Conservation (phyloP, 2,888 invertebrate genomes). For the Amiota mariae region DNA sequence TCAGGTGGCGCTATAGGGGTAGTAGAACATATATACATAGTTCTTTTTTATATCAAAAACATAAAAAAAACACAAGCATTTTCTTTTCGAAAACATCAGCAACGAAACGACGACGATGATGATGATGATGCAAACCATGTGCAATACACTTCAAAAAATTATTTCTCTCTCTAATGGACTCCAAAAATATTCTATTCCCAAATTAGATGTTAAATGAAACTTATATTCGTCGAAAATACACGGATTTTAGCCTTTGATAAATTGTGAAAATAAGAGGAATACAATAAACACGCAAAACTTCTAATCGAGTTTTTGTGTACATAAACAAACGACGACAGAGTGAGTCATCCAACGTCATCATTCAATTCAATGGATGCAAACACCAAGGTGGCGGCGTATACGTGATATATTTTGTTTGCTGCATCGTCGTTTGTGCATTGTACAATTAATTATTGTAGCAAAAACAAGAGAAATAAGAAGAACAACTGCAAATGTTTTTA, state of each 20-base stretch:
- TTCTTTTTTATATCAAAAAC: too few relatives aligned
- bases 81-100: background rate
- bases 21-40: too few relatives aligned
- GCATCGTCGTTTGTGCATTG: background rate
- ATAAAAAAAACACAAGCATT: too few relatives aligned
- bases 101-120: conserved; percentile 2
- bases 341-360: conserved; percentile 18
- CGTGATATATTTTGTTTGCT: conserved; percentile 7
- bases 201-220: conserved; percentile 34
- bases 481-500: conserved; percentile 18
- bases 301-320: background rate
- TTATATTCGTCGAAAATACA: background rate
- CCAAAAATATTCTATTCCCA: conserved; percentile 22
- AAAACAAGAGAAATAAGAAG: background rate
- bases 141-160: conserved; percentile 5
- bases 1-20: too few relatives aligned
- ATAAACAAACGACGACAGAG: background rate
- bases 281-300: background rate
- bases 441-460: conserved; percentile 9
- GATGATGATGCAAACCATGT: background rate
- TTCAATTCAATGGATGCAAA: background rate
- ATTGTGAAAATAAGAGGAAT: conserved; percentile 5
- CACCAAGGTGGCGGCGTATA: background rate
- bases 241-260: conserved; percentile 24
- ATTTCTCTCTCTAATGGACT: conserved; percentile 14